A percentile compares a stretch with the other conserved stretches of the same genome.
Conservation (phyloP, 2,888 invertebrate species). For the Lasioglossum figueresi region DNA sequence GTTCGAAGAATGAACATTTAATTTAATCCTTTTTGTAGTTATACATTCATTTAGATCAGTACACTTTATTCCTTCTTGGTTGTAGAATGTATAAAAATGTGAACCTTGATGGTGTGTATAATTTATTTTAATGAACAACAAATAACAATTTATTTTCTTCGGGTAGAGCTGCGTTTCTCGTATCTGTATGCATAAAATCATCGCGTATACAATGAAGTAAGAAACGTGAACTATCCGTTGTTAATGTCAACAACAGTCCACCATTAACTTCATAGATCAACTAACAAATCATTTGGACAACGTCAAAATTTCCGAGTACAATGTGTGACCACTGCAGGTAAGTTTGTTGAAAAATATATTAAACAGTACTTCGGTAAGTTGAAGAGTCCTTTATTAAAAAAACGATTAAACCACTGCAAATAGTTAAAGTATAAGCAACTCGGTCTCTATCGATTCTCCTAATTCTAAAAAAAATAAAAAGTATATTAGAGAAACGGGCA, state of each 20-base stretch:
- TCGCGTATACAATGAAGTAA: not conserved
- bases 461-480: not conserved
- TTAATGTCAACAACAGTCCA: not conserved
- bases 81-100: too few species aligned
- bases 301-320: slow-evolving; percentile 41
- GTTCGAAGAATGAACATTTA: too few species aligned
- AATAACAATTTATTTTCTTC: too few species aligned
- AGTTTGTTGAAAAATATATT: not conserved
- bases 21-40: too few species aligned
- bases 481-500: not conserved
- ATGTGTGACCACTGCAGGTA: slow-evolving; percentile 72
- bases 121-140: too few species aligned
- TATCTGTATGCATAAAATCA: too few species aligned
- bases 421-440: not conserved
- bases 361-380: too few species aligned
- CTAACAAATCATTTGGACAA: not conserved
- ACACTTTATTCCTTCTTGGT: too few species aligned
- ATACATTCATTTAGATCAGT: too few species aligned
- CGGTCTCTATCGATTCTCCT: not conserved
- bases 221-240: not conserved
- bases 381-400: not conserved
- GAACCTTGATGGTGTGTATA: too few species aligned
- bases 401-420: not conserved
- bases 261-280: not conserved
- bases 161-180: too few species aligned